Base-by-base conservation (phyloP, 2,888 invertebrate genomes). In the Odontocerum albicorne region DNA sequence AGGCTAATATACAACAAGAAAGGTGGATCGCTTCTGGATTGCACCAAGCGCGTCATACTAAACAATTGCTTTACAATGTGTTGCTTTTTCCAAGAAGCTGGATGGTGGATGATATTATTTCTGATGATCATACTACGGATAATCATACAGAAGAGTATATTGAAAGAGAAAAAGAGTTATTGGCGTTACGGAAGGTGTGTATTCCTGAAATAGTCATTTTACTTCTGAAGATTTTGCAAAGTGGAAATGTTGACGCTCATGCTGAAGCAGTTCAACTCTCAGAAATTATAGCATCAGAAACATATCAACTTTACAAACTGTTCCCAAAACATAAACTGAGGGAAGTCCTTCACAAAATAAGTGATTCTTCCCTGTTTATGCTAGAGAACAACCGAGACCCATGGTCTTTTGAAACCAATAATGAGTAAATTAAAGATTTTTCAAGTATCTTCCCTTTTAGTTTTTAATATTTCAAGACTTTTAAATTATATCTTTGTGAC, bases 81-180 rank as follows among this genome's bases (percentile, higher is more conserved):
- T 69, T 96, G 31, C 70, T 92, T 7, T 96, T 96, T 68, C 92
- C 94, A 2, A 89, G 92, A 64, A 94, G 96, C 3, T 96, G 96
- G 96, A 79, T 96, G 55, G 82, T 85, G 38, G 94, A 94, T 68
- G 79, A 83, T 12, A 79, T 71, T 62, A 77, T 78, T 39, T 72
- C 77, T 13, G 75, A 77, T 47, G 78, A 77, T 56, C 77, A 77
- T 1, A 63, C 66, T 4, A 74, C 72, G 17, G 75, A 70, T 22
- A 73, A 67, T 62, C 77, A 79, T 4, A 12, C 27, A 58, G 71
- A 76, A 52, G 77, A 80, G 44, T 71, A 70, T 36, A 63, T 70
- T 15, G 77, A 78, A 32, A 83, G 92, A 64, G 70, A 75, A 6
- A 83, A 85, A 63, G 90, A 93, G 69, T 71, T 92, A 70, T 80